Base-by-base conservation (phyloP, 2,113 vertebrate genomes). In the Thalassoma bifasciatum region DNA sequence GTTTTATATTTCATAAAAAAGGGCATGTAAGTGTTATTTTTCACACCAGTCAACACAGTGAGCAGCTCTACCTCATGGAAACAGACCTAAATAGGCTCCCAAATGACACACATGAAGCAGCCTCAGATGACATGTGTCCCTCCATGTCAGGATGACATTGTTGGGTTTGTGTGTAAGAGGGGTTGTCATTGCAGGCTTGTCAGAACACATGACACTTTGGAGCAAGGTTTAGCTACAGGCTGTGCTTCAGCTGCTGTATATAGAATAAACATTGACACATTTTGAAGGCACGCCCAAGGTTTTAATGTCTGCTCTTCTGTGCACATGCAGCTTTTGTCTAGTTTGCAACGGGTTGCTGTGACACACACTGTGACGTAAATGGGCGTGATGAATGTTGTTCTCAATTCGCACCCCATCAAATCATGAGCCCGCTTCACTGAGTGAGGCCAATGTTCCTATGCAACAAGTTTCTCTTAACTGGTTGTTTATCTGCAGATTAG, bases 251-350 rank as follows among this genome's bases (percentile, higher is more conserved):
- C 78, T 84, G 72, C 81, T 37, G 10, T 42, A 84, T 82, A 75
- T 78, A 79, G 76, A 81, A 79, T 68, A 70, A 86, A 84, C 79
- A 88, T n/a, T 82, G 84, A 91, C 81, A 66, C 21, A 4, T 82
- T 82, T 21, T 59, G 52, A 83, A 84, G 69, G 66, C 21, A 79
- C 0, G 37, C 83, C 64, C 13, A n/a, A 62, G 58, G 85, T 67
- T 61, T 23, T 34, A 19, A 40, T 30, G 30, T 30, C 30, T 30
- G 30, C 63, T 70, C 68, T 75, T 54, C 40, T 68, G 56, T 50
- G 10, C 10, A 56, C 64, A 6, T 67, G 46, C 50, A 22, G 38
- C 56, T 51, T 42, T 22, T 26, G 53, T 65, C 52, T 49, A 40
- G 22, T 40, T 51, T 74, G 67, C 21, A 17, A 12, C 58, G 54